Conservation (phyloP, 2,113 vertebrate genomes). For the Vicugna pacos region DNA sequence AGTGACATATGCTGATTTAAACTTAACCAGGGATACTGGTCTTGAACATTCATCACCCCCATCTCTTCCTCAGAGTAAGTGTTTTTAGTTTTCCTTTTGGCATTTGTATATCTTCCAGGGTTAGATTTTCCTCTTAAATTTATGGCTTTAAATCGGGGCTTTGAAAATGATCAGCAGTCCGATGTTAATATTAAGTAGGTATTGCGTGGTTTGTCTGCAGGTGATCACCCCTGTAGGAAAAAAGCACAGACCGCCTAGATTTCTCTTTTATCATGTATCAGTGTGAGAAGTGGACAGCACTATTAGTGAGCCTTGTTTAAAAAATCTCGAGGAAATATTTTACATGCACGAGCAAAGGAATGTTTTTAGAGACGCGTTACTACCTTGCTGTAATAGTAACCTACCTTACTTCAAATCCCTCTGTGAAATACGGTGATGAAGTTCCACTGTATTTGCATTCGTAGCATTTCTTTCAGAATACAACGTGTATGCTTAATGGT, state of each 20-base stretch:
- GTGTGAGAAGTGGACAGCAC: neutral
- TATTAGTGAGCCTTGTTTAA: neutral
- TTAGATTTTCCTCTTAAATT: neutral
- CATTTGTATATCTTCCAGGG: neutral
- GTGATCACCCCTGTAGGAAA: neutral
- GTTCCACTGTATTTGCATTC: neutral
- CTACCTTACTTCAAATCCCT: neutral
- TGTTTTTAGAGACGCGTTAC: neutral
- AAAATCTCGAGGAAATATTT: neutral
- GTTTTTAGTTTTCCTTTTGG: neutral
- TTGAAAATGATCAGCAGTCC: neutral
- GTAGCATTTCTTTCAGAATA: neutral
- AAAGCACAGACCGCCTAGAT: neutral
- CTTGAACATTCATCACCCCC: neutral
- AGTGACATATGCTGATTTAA: slow-evolving; percentile 60
- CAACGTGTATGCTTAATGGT: neutral
- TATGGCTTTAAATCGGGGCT: neutral
- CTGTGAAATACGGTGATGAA: neutral
- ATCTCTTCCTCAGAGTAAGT: slow-evolving; percentile 53
- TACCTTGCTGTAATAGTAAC: neutral
- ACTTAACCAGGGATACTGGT: neutral
- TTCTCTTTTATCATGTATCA: neutral
- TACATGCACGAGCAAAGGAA: neutral
- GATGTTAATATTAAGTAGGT: neutral
- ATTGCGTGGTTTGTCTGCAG: neutral